Evolutionary conservation across 2,888 invertebrate species (phyloP), one percentile per base, ranked within the genome.

Genomic region (Campaea margaritaria): DNA sequence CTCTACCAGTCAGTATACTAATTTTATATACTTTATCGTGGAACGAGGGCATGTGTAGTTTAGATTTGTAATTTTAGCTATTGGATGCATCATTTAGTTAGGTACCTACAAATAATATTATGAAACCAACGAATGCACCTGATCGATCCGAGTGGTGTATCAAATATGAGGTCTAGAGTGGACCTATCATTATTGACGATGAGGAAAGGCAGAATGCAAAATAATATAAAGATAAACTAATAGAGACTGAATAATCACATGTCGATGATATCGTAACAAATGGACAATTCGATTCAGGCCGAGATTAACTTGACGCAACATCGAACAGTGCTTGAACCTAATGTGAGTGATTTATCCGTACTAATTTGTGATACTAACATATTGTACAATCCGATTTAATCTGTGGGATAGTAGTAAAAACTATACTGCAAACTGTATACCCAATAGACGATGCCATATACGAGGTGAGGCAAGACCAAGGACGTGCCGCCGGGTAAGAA

Each of bases 391-490:
- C 2, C 9, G 2, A 5, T 3, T 31, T n/a, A 36, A 36, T 12
- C n/a, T 36, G 36, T 36, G 36, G 12, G 7, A 39, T 39, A 31
- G 31, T 31, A 31, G 31, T 13, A 13, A 4, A 39, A 13, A 39
- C 0, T 3, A 39, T 39, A 12, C 2, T 2, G 36, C 3, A 5
- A 2, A 36, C n/a, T 36, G 36, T 36, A 9, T 10, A n/a, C n/a
- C 31, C 31, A 31, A 10, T 39, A 39, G 39, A 39, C 9, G 39
- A 65, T 58, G 62, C 46, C 67, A 68, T 62, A 68, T 54, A 65
- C 63, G 58, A 65, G 36, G 59, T 54, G 65, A 65, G 36, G 59
- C 52, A 64, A 62, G 62, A 62, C 67, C 69, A 69, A 69, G 69
- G 69, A 64, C 69, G 68, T 36, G 39, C 42, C 46, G 38, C 39